Base-by-base conservation (phyloP, 2,888 invertebrate species). In the Zeuzera pyrina region DNA sequence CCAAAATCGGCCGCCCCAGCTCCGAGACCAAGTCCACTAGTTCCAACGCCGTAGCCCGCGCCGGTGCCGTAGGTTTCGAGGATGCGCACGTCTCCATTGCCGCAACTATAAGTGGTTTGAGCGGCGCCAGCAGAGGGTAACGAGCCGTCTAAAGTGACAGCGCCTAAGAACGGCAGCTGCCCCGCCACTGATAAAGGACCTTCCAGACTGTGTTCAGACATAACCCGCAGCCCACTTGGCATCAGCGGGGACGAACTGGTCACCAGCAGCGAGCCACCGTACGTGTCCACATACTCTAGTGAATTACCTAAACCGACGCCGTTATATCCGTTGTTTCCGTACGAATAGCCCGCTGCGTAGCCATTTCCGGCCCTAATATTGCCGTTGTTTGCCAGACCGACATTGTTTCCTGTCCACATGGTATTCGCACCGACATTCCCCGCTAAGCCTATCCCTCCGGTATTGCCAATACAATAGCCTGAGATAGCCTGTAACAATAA, bases 131-230 rank as follows among this genome's bases (percentile, higher is more conserved):
- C 41, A 5, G 60, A 48, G 2, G 56, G 49, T 11, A 65, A 29
- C 2, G 35, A 32, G 0, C 61, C 60, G 27, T 56, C 60, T 2
- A 60, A 35, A 21, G 51, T 52, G 1, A 62, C 61, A 3, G 63
- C 53, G 2, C 57, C 58, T 3, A 66, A 19, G 50, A 71, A 65
- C 1, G 66, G 66, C 12, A 65, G 32, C 22, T 66, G 54, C 26
- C 72, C 66, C 28, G 38, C 41, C 0, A 63, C 49, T 2, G 44
- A 36, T 11, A 65, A 30, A 2, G 47, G 38, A 0, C 66, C 66
- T 30, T 60, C 56, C 1, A 64, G 45, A 11, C 51, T 39, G 22
- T 57, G 55, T 15, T 66, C 65, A 5, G 63, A 54, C 2, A 52
- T 33, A 0, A 65, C 43, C 2, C 42, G 42, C 2, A 68, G 39